Evolutionary conservation across 1,140 invertebrate species (phyloP), one percentile per base, ranked within the genome.

Genomic region (Drosophila melanica): DNA sequence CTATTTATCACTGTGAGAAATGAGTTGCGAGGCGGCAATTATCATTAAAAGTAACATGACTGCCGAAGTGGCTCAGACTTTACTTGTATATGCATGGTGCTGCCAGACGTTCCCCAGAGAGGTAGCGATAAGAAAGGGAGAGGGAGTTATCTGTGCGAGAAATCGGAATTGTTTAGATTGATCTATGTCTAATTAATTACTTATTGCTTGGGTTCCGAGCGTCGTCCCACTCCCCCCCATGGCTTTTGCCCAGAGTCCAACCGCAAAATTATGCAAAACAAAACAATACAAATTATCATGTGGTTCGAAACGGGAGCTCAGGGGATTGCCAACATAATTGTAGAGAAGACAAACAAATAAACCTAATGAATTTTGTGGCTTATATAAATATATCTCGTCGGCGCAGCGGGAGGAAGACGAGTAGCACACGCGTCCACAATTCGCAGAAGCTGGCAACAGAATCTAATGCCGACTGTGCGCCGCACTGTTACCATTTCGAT

Each of bases 21-120:
- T 87, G 84, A 87, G 84, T 89, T 89, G 82, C 84, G 82, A 87
- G 73, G 50, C 80, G 57, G 77, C 77, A 90, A 87, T 87, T 90
- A 87, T 85, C 82, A 87, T 90, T 87, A 87, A 87, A 85, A 84
- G 80, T 80, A 87, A 87, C 84, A 87, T 80, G 84, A 87, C 82
- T 81, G 70, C 77, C 65, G 60, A 64, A 71, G 44, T 51, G 47
- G 44, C 18, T 42, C 55, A 66, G 71, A 35, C 9, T 10, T 37
- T 54, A 33, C 50, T 27, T 27, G 0, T 27, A 16, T 4, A 16
- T 4, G 3, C 10, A 35, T 7, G 27, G 14, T 9, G 7, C 11
- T 39, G 0, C n/a, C 30, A 54, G 53, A 45, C 5, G 48, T 47
- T 33, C 14, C 51, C 48, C 23, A 62, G 8, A 51, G 51, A 9